Evolutionary conservation across 35 echinoderm and acorn worm genomes (phyloP).

Genomic region (Holothuria glaberrima): DNA sequence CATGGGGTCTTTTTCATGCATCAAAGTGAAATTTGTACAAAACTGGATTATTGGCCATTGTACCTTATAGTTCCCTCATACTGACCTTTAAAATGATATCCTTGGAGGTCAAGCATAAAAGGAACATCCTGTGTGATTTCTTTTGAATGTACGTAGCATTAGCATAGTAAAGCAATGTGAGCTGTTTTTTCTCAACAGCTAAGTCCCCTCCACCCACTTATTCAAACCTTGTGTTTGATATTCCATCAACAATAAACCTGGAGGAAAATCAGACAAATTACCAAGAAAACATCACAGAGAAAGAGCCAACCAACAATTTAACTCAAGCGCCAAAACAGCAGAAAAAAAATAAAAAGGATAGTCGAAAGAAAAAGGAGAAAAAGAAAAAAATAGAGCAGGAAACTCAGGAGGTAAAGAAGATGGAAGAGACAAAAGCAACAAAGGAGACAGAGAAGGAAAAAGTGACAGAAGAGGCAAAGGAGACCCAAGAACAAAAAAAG

Average conservation of each 20-base stretch:
- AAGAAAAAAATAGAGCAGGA: neutral
- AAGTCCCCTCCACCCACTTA: neutral
- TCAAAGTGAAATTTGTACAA: no score
- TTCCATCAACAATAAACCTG: neutral
- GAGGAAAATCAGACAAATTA: neutral
- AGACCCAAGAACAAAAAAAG: neutral
- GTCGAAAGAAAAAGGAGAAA: neutral
- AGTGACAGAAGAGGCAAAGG: neutral
- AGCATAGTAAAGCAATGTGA: no score
- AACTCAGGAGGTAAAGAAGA: neutral
- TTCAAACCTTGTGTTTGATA: neutral
- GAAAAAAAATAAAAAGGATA: neutral
- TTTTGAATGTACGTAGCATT: no score
- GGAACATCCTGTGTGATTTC: no score
- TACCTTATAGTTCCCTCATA: no score
- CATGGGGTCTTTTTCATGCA: no score
- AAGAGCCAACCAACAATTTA: neutral
- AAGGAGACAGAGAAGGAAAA: neutral
- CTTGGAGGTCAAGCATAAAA: no score
- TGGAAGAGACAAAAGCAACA: neutral
- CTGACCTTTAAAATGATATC: no score
- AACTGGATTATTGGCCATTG: no score
- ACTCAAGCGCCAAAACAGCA: neutral
- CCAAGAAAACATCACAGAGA: neutral
- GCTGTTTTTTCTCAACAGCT: neutral